These are phyloP conservation scores for Tuta absoluta DNA, from an alignment of 2,888 invertebrate species.

Conservation along the genomic window DNA sequence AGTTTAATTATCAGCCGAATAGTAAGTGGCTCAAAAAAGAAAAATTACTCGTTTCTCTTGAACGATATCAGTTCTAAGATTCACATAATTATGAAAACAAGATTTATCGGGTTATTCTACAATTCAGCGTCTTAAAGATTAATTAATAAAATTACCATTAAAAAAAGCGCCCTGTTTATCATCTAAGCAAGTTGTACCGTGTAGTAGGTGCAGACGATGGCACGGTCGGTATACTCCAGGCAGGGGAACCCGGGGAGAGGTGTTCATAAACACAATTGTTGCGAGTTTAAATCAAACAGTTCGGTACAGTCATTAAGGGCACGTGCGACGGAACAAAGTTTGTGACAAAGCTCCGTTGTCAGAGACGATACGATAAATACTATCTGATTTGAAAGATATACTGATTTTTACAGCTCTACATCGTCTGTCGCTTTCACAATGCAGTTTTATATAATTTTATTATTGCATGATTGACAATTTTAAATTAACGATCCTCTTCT, in stretches of 20 bases:
- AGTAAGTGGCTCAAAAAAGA: no score
- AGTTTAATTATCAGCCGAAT: no score
- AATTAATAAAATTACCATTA: no score
- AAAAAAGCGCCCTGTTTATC: background rate
- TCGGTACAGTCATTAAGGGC: conserved; percentile 72
- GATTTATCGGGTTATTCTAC: no score
- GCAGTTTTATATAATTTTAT: no score
- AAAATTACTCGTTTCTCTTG: no score
- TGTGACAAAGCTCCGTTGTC: conserved; percentile 41
- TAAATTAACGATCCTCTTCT: no score
- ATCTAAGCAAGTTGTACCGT: conserved; percentile 1
- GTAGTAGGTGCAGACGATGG: background rate
- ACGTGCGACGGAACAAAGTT: conserved; percentile 65
- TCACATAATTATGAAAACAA: no score
- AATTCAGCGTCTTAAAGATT: no score
- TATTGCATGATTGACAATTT: no score
- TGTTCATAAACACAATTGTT: conserved; percentile 75
- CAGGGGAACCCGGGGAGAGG: conserved; percentile 30
- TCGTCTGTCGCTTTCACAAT: background rate
- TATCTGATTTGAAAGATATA: background rate
- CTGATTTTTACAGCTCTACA: background rate
- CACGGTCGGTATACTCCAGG: conserved; percentile 14
- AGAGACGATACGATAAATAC: conserved; percentile 36
- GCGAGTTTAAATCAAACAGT: conserved; percentile 79
- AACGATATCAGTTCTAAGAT: no score